Evolutionary conservation across 2,888 invertebrate species (phyloP), one percentile per base, ranked within the genome.

Genomic region (Ophion ventricosus): DNA sequence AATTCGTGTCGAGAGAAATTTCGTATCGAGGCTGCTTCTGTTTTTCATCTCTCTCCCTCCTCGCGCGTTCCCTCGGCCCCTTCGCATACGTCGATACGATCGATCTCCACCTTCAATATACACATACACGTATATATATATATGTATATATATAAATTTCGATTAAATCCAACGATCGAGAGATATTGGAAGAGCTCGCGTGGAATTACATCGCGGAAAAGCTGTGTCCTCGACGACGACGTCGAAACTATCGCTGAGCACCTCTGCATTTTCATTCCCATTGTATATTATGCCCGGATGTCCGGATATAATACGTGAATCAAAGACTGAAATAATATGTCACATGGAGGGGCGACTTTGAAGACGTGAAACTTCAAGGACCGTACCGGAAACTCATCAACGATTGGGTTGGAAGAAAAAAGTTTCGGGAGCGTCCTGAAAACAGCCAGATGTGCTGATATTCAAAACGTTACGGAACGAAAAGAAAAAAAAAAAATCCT

Each of bases 1-100:
- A 80, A 83, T 80, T 80, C 82, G 85, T 73, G 80, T 73, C 73
- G 63, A 82, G 80, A 83, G 80, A 83, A 69, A 85, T 80, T 77
- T 73, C 69, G 61, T 64, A 7, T 67, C 80, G 70, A 73, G 56
- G 70, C 78, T 61, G 74, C 63, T 57, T 66, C 57, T 61, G 67
- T 59, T 67, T 67, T 76, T 63, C 20, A n/a, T 10, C 23, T 20
- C 57, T 10, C n/a, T 14, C 11, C 57, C 56, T 56, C 25, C 23
- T n/a, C 40, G 67, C 35, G 29, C 26, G 2, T 17, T 63, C 20
- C 61, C 74, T 29, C 23, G n/a, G 7, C 11, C 25, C 35, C 54
- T 43, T 76, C 76, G 56, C 40, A 49, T 23, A 17, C 70, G 26
- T 74, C 78, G 70, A 74, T 76, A 73, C 66, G 69, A 85, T 80